These are phyloP conservation scores for Saccostrea cuccullata DNA, from an alignment of 1,140 invertebrate genomes.

Conservation along the genomic window DNA sequence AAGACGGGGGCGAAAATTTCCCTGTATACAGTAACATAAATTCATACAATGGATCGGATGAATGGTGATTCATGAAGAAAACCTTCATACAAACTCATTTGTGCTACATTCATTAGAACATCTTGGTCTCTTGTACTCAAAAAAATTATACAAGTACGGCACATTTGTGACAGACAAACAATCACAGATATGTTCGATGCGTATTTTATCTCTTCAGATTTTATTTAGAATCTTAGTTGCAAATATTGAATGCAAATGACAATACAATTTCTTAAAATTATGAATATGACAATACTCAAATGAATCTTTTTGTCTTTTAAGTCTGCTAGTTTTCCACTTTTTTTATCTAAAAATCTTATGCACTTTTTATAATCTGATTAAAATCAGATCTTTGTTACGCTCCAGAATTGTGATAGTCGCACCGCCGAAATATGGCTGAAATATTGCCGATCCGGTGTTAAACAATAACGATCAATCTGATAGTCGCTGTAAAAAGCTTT, in stretches of 20 bases:
- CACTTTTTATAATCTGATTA: neutral
- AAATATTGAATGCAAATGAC: neutral
- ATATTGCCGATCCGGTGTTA: too few relatives aligned
- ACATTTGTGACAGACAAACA: constrained; percentile 20
- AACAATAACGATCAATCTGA: too few relatives aligned
- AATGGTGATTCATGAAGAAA: neutral
- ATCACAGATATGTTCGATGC: neutral
- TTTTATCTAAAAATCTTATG: neutral
- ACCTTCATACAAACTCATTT: neutral
- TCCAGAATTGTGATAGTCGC: too few relatives aligned
- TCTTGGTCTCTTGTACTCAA: neutral
- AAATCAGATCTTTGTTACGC: too few relatives aligned
- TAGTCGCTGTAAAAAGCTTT: too few relatives aligned
- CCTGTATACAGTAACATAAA: too few relatives aligned
- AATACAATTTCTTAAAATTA: neutral
- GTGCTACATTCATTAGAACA: constrained; percentile 8
- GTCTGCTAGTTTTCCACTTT: neutral
- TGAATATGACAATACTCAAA: too few relatives aligned
- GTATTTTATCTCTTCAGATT: neutral
- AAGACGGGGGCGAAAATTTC: too few relatives aligned
- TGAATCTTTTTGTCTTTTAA: too few relatives aligned
- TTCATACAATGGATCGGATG: neutral
- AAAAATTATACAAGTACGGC: neutral
- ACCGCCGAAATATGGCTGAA: too few relatives aligned
- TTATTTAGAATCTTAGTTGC: neutral